Percentiles rank a stretch among this genome's conserved stretches.
Conservation (phyloP, 2,888 invertebrate species). For the Stenoptilia bipunctidactyla region DNA sequence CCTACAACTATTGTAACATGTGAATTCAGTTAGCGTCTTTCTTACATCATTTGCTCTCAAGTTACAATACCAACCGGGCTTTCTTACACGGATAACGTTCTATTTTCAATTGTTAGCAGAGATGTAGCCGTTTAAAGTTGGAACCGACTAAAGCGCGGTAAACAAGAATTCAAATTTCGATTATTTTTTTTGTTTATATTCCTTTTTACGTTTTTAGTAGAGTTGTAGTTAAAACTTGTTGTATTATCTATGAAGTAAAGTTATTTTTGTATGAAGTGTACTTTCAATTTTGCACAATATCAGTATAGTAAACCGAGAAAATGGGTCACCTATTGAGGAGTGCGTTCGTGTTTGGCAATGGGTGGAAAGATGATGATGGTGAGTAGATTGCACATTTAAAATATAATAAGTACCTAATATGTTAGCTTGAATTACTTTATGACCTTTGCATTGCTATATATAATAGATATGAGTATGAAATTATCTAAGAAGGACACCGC, state of each 20-base stretch:
- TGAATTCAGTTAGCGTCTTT: constrained; percentile 56
- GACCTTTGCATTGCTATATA: too few relatives aligned
- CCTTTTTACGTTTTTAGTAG: constrained; percentile 22
- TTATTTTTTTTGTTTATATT: constrained; percentile 19
- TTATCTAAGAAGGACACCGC: too few relatives aligned
- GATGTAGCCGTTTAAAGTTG: constrained; percentile 55
- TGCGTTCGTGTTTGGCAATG: constrained; percentile 45
- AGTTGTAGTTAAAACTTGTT: constrained; percentile 11
- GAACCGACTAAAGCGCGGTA: constrained; percentile 60
- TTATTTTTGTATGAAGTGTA: constrained; percentile 30
- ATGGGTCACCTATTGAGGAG: constrained; percentile 60
- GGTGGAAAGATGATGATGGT: constrained; percentile 49
- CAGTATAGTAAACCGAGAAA: constrained; percentile 39
- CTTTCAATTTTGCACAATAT: constrained; percentile 45
- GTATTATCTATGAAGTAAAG: constrained; percentile 21
- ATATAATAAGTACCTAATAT: too few relatives aligned
- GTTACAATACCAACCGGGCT: constrained; percentile 45
- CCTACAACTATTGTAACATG: constrained; percentile 34
- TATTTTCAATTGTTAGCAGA: constrained; percentile 32
- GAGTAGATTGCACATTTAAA: constrained; percentile 11
- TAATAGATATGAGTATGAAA: too few relatives aligned
- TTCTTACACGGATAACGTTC: constrained; percentile 34
- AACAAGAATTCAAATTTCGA: constrained; percentile 20
- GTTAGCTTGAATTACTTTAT: not conserved
- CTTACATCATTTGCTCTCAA: constrained; percentile 49